Conservation (phyloP, 2,888 invertebrate species). For the Serrognathus titanus region DNA sequence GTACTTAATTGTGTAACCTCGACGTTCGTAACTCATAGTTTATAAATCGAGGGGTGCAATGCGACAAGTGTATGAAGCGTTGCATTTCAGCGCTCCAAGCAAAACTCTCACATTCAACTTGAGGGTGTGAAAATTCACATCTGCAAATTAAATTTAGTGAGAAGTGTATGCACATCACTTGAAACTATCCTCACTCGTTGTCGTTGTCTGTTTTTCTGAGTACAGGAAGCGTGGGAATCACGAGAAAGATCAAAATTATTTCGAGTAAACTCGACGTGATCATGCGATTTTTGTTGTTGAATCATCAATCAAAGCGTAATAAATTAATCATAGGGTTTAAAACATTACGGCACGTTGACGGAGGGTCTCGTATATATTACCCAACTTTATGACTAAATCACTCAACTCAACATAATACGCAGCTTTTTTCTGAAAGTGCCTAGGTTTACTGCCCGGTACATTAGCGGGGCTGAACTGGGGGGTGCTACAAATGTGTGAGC, state of each 20-base stretch:
- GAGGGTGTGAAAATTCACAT: conserved; percentile 32
- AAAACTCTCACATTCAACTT: conserved; percentile 29
- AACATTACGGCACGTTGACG: too few relatives aligned
- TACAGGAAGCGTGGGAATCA: too few relatives aligned
- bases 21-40: background rate
- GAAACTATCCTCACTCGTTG: conserved; percentile 4
- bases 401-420: conserved; percentile 19
- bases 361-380: background rate
- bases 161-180: conserved; percentile 18
- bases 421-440: conserved; percentile 19
- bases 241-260: too few relatives aligned
- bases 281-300: too few relatives aligned
- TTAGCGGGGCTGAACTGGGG: conserved; percentile 29
- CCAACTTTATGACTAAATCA: conserved; percentile 20
- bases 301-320: too few relatives aligned
- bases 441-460: conserved; percentile 29
- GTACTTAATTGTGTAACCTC: background rate
- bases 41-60: conserved; percentile 12
- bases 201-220: too few relatives aligned
- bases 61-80: conserved; percentile 35
- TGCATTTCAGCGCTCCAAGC: conserved; percentile 32
- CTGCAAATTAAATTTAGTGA: conserved; percentile 26
- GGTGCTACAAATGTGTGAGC: conserved; percentile 39
- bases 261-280: too few relatives aligned
- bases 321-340: too few relatives aligned